Percentiles rank a stretch among this genome's conserved stretches.
phyloP scores from a whole-genome alignment of 1,140 invertebrate species.

The Pseudomyrmex flavicornis region DNA sequence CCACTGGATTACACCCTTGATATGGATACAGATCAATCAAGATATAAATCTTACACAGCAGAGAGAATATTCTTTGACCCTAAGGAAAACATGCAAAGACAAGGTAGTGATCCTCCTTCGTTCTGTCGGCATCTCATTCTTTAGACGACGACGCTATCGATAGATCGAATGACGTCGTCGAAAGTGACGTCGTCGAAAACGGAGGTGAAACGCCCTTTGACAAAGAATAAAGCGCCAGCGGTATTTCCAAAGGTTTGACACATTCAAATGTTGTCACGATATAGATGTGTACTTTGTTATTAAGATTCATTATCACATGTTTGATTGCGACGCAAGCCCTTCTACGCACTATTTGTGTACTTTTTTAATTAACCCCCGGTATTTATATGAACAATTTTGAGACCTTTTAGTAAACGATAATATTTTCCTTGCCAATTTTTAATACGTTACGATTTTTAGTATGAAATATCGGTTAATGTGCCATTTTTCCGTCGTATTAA shows the following conservation, averaged over 20 bases:
- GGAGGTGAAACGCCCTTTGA: conserved; percentile 47
- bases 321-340: conserved; percentile 43
- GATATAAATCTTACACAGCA: conserved; percentile 41
- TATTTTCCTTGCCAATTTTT: conserved; percentile 7
- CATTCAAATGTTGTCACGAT: conserved; percentile 56
- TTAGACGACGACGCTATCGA: conserved; percentile 45
- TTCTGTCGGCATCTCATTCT: conserved; percentile 27
- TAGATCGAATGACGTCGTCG: conserved; percentile 55
- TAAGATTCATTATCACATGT: conserved; percentile 48
- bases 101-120: conserved; percentile 62
- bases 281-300: conserved; percentile 50
- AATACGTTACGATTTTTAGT: conserved; percentile 3
- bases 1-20: conserved; percentile 72
- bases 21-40: conserved; percentile 58
- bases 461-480: neutral
- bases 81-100: conserved; percentile 59
- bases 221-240: conserved; percentile 54
- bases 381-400: neutral
- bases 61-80: conserved; percentile 58
- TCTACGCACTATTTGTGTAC: conserved; percentile 42
- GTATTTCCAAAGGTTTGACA: conserved; percentile 60
- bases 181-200: conserved; percentile 28
- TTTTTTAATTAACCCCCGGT: conserved; percentile 49
- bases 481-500: neutral
- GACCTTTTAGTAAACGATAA: neutral